Conservation (phyloP, 30 jellyfish, hydroid and myxozoan genomes). For the Cassiopea xamachana region DNA sequence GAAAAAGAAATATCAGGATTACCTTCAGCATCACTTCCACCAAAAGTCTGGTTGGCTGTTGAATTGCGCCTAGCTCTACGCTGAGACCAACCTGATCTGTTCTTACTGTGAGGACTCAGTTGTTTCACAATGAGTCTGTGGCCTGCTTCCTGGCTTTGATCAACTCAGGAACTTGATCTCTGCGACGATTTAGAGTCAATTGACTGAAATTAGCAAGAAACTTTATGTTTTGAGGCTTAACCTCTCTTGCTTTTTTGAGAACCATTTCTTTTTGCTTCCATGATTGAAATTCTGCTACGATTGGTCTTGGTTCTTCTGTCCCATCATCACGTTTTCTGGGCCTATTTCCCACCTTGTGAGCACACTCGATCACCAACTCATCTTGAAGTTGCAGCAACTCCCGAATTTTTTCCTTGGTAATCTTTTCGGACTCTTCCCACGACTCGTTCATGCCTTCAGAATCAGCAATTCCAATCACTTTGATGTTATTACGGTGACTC, state of each 20-base stretch:
- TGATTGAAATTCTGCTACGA: background rate
- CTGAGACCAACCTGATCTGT: background rate
- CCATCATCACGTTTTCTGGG: background rate
- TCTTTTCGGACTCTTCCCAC: constrained; percentile 6
- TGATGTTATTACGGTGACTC: background rate
- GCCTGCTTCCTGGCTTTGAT: background rate
- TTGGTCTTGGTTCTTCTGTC: background rate
- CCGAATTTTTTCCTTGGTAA: background rate
- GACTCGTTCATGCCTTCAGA: background rate
- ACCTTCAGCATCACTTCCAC: background rate
- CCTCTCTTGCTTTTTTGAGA: background rate
- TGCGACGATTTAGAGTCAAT: constrained; percentile 8
- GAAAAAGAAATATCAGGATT: background rate
- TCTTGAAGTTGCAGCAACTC: background rate
- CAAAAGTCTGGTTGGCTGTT: background rate
- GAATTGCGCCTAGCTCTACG: background rate
- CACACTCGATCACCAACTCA: background rate
- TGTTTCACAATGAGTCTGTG: background rate
- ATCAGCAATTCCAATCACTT: background rate
- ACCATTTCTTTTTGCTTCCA: constrained; percentile 1
- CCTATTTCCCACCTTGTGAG: background rate
- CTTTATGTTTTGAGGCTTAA: background rate
- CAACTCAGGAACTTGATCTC: background rate
- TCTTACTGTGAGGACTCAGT: constrained; percentile 5
- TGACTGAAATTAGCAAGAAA: constrained; percentile 1